A percentile compares a stretch with the other conserved stretches of the same genome.
phyloP scores from a whole-genome alignment of 2,888 invertebrate genomes.

The Pogonocherus hispidulus region DNA sequence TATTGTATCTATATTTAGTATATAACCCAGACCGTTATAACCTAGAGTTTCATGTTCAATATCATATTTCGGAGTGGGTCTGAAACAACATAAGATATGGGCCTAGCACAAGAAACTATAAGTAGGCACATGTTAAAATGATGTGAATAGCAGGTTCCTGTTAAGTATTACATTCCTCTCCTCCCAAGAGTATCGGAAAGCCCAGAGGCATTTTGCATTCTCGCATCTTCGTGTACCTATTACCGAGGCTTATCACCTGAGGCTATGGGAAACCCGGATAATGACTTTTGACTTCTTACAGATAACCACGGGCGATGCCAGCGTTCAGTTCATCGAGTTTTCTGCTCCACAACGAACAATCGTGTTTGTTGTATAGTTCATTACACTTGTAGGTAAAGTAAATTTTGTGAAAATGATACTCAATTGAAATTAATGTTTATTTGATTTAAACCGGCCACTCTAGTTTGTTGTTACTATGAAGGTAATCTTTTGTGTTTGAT shows the following conservation, averaged over 20 bases:
- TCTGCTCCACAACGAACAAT: background rate
- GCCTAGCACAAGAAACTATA: too few species aligned
- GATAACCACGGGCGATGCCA: background rate
- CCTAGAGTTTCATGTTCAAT: too few species aligned
- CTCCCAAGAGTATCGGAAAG: slow-evolving; percentile 1
- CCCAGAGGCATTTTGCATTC: slow-evolving; percentile 1
- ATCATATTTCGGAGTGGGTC: too few species aligned
- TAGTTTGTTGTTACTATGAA: too few species aligned
- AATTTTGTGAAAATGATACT: background rate
- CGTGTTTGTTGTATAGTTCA: background rate
- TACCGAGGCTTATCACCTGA: background rate
- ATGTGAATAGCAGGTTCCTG: background rate
- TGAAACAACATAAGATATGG: too few species aligned
- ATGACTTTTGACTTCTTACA: background rate
- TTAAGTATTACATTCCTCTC: background rate
- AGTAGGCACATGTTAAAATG: background rate
- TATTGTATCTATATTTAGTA: too few species aligned
- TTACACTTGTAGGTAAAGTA: background rate
- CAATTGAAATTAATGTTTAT: background rate
- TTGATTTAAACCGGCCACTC: background rate
- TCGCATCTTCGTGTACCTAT: background rate
- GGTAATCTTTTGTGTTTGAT: too few species aligned
- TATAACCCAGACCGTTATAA: too few species aligned
- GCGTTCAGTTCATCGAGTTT: background rate
- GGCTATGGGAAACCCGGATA: background rate